phyloP scores from a whole-genome alignment of 2,797 vertebrate genomes.

The Champsocephalus esox region DNA sequence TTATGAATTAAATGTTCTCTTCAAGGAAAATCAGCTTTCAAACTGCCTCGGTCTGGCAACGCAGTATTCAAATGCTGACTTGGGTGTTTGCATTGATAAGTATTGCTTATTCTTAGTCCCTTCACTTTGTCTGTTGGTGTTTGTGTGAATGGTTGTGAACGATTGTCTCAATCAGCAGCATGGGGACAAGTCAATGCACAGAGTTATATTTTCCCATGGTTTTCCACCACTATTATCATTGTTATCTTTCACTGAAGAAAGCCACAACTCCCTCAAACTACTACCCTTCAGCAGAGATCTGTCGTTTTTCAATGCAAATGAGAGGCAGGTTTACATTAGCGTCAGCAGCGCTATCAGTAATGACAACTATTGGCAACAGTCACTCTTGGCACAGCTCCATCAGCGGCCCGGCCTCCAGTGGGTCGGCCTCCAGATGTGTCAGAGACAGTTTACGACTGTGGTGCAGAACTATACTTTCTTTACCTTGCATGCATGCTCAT shows the following conservation, averaged over 20 bases:
- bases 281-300: conserved; percentile 26
- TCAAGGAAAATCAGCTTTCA: conserved; percentile 37
- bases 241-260: conserved; percentile 4
- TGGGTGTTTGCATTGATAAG: conserved; percentile 27
- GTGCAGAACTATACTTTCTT: conserved; percentile 52
- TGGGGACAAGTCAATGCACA: conserved; percentile 26
- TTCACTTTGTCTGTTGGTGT: conserved; percentile 18
- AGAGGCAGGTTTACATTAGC: conserved; percentile 61
- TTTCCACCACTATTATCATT: conserved; percentile 12
- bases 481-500: conserved; percentile 48
- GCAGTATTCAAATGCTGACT: conserved; percentile 18
- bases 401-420: conserved; percentile 56
- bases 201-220: conserved; percentile 35
- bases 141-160: no score
- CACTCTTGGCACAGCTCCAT: conserved; percentile 56
- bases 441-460: conserved; percentile 59
- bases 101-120: conserved; percentile 7
- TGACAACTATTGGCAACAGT: conserved; percentile 59
- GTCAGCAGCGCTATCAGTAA: conserved; percentile 52
- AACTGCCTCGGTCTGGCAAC: not conserved
- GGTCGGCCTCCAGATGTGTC: conserved; percentile 75
- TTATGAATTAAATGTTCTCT: conserved; percentile 50
- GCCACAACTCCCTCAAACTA: not conserved
- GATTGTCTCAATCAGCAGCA: conserved; percentile 24
- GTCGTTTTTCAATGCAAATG: conserved; percentile 46